Percentiles rank a stretch among this genome's conserved stretches.
Evolutionary conservation across 2,888 invertebrate species (phyloP).

Genomic region (Drosophila paramelanica): DNA sequence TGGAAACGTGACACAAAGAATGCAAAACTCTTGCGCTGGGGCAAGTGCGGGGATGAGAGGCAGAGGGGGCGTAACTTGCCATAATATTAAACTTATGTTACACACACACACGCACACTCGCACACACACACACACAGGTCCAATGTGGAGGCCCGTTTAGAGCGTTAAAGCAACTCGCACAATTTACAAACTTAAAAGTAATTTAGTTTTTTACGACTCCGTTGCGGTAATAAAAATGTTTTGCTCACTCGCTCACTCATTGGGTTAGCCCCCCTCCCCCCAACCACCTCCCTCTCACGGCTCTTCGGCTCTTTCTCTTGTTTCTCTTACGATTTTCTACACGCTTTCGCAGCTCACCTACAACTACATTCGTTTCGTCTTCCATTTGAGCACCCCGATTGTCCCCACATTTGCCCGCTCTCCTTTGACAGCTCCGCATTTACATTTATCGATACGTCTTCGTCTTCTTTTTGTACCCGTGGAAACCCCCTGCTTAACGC

Average conservation of each 20-base stretch:
- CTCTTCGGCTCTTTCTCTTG: neutral
- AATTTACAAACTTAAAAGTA: constrained; percentile 82
- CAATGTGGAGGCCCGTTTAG: constrained; percentile 47
- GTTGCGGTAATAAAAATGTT: constrained; percentile 79
- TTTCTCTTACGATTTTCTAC: constrained; percentile 28
- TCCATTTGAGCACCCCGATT: constrained; percentile 1
- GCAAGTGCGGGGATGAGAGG: neutral
- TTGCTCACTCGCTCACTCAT: constrained; percentile 47
- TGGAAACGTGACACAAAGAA: constrained; percentile 79
- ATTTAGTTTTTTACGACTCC: constrained; percentile 83
- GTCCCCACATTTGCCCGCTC: neutral
- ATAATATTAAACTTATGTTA: constrained; percentile 68
- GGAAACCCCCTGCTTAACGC: neutral
- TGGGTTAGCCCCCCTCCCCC: constrained; percentile 23
- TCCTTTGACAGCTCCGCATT: constrained; percentile 51
- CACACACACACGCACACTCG: constrained; percentile 10
- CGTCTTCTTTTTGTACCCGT: constrained; percentile 20
- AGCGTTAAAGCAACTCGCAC: constrained; percentile 69
- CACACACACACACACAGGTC: constrained; percentile 24
- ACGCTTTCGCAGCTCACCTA: constrained; percentile 51
- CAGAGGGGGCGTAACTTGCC: constrained; percentile 20
- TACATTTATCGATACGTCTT: constrained; percentile 76
- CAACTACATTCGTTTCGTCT: constrained; percentile 39
- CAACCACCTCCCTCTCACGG: neutral
- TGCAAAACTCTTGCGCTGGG: constrained; percentile 66